Conservation (phyloP, 2,113 vertebrate species). For the Gorsachius goisagi region DNA sequence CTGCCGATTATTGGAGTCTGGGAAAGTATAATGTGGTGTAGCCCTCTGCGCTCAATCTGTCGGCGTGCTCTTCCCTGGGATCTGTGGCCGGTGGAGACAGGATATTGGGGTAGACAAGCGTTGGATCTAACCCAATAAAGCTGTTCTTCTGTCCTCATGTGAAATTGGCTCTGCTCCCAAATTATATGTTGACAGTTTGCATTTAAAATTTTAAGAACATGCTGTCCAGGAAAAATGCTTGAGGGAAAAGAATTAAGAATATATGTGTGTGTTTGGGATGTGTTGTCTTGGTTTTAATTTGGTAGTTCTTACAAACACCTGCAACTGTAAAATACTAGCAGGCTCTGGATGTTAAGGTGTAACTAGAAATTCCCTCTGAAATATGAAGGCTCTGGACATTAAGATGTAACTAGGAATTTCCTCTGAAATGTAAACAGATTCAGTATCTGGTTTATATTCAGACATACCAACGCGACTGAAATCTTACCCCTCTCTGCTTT, state of each 20-base stretch:
- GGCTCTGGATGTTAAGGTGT: neutral
- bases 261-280: neutral
- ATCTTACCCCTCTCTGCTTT: neutral
- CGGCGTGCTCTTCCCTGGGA: neutral
- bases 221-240: neutral
- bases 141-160: neutral
- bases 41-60: neutral
- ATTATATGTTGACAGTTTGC: neutral
- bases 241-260: neutral
- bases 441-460: neutral
- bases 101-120: neutral
- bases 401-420: neutral
- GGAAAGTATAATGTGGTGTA: neutral
- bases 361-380: neutral
- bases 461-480: neutral
- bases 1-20: neutral
- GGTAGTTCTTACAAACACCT: neutral
- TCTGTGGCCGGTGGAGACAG: neutral
- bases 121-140: neutral
- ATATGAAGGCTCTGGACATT: too few species aligned
- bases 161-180: neutral
- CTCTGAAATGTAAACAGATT: neutral
- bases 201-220: neutral
- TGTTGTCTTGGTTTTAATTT: neutral
- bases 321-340: neutral